phyloP scores from a whole-genome alignment of 2,888 invertebrate species.

The Ashinkailepas kermadecensis region DNA sequence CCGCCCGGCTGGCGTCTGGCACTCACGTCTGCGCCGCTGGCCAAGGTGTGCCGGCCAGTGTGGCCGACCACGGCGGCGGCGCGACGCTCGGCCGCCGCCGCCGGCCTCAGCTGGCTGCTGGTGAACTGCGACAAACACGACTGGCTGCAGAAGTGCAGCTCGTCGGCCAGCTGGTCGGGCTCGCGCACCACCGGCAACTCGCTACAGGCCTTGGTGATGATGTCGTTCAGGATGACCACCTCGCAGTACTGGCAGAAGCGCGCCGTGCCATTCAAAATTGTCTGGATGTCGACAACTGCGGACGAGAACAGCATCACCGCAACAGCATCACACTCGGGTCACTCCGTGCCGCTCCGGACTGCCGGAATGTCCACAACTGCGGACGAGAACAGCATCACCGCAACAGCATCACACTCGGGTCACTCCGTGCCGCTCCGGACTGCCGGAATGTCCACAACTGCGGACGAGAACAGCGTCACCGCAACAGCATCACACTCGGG shows the following conservation, averaged over 20 bases:
- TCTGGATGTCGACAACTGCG: slow-evolving; percentile 61
- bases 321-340: no score
- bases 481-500: no score
- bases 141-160: slow-evolving; percentile 78
- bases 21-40: slow-evolving; percentile 23
- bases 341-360: no score
- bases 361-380: no score
- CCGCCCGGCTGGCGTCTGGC: slow-evolving; percentile 25
- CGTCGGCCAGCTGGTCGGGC: slow-evolving; percentile 43
- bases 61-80: slow-evolving; percentile 21
- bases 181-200: slow-evolving; percentile 23
- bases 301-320: no score
- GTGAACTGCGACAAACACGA: slow-evolving; percentile 83
- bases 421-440: slow-evolving; percentile 70
- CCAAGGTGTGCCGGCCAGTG: slow-evolving; percentile 24
- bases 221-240: slow-evolving; percentile 74
- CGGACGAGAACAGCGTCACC: no score
- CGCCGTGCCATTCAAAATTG: slow-evolving; percentile 77
- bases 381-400: no score
- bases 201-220: slow-evolving; percentile 57
- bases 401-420: no score
- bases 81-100: slow-evolving; percentile 29
- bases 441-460: slow-evolving; percentile 64
- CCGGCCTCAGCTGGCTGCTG: slow-evolving; percentile 46
- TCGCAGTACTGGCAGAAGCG: slow-evolving; percentile 91